These are phyloP conservation scores for Drosophila borealis DNA, from an alignment of 2,888 invertebrate species.

Conservation along the genomic window DNA sequence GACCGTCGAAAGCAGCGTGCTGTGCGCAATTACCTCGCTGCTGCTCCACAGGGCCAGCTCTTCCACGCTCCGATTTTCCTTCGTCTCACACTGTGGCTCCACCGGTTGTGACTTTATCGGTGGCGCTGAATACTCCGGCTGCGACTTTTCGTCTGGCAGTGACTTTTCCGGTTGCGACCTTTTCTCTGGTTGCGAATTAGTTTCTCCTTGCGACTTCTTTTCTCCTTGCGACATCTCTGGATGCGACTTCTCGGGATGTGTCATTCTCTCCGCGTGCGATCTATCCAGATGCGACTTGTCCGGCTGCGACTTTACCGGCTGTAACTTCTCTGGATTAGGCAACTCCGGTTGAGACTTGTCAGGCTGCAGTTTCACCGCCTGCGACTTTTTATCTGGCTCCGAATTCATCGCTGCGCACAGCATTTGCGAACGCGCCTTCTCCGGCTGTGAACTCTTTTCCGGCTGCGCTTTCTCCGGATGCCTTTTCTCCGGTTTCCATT, in stretches of 20 bases:
- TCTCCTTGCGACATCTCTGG: neutral
- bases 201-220: neutral
- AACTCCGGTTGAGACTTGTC: neutral
- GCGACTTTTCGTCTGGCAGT: neutral
- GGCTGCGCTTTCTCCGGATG: neutral
- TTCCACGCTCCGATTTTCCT: neutral
- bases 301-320: neutral
- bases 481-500: neutral
- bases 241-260: neutral
- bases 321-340: neutral
- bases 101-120: neutral
- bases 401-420: too few relatives aligned
- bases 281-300: neutral
- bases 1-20: neutral
- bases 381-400: neutral
- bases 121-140: neutral
- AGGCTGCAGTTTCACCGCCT: neutral
- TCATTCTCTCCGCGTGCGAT: neutral
- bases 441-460: neutral
- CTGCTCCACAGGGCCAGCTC: neutral
- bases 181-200: neutral
- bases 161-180: neutral
- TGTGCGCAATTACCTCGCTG: slow-evolving; percentile 6
- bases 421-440: neutral
- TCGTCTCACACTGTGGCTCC: neutral